Base-by-base conservation (phyloP, 1,140 invertebrate genomes). In the Trichonephila clavipes region DNA sequence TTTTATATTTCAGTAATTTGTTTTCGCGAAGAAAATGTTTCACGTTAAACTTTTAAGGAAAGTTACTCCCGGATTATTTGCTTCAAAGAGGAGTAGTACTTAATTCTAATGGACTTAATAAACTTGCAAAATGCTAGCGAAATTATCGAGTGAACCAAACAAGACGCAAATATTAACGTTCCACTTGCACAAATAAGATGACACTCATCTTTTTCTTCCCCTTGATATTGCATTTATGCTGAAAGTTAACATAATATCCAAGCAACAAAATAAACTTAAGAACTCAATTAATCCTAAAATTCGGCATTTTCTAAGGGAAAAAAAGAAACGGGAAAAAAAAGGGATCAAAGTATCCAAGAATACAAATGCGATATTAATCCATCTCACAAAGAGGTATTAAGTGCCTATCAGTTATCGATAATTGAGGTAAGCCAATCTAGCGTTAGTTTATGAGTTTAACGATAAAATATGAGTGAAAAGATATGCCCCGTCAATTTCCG, bases 381-480 rank as follows among this genome's bases (percentile, higher is more conserved):
- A 77, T 34, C 72, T 19, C 28, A 40, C 72, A 77, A 77, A 77
- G 16, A 7, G 28, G 82, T 83, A 83, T 83, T 83, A 83, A 83
- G 12, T 44, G 0, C 19, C 82, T 83, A 83, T 83, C 82, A 83
- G 82, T 83, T 83, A 51, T 83, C 82, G 82, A 83, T 83, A 83
- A 83, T 83, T 59, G 82, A 83, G 44, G 82, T 83, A 83, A 83
- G 8, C 82, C 82, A 83, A 83, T 83, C 51, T 58, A 24, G 82
- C 44, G 51, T 58, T n/a, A 83, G 82, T 59, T 58, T 83, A 83
- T 58, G 51, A 59, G 44, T 21, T 10, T 19, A 16, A 44, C 51
- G 82, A 83, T 83, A 59, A 83, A 83, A 59, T 51, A 21, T 10
- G 8, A 18, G 40, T 21, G 28, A 40, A 77, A 83, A 83, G 51